Evolutionary conservation across 2,797 vertebrate species (phyloP), one percentile per base, ranked within the genome.

Genomic region (Mormyrops attenuatus): DNA sequence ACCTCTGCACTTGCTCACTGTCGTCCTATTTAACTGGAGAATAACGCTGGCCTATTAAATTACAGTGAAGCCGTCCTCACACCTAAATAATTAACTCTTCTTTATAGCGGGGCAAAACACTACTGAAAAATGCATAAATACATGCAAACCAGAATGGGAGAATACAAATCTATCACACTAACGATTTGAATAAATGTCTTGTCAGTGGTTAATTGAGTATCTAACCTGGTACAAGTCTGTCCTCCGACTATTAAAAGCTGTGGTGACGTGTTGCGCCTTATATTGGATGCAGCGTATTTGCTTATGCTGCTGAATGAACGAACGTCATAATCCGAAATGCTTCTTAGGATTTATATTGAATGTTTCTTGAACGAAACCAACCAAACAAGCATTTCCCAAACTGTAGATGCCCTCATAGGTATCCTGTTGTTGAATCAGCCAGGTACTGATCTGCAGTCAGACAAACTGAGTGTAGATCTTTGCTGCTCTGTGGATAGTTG

Each of bases 91-190:
- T 82, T 82, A 47, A 82, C 77, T 82, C 15, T 82, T 20, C 77
- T 82, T 82, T 47, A 44, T 63, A 22, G 22, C 60, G 60, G n/a
- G 7, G 22, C 60, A 63, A 63, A 63, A 63, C 47, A 82, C 38
- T 44, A 82, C 90, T 84, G 73, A 85, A 57, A 52, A 57, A 41
- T 89, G 50, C 53, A 91, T 82, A 52, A 44, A 41, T 89, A 73
- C 53, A 91, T 82, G 22, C 84, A 26, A 88, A 87, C 57, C 77
- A 44, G 1, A n/a, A 44, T 82, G 41, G 77, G 41, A 82, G 20
- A 82, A 82, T 47, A 82, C 77, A 82, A 82, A 44, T 17, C 69
- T 73, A 34, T 15, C 34, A 73, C 73, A n/a, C 41, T 47, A 44
- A 82, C 5, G 73, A 44, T 44, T 20, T 17, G 7, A 80, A 80